Evolutionary conservation across 2,888 invertebrate species (phyloP), one percentile per base, ranked within the genome.

Genomic region (Rhyacophila evoluta): DNA sequence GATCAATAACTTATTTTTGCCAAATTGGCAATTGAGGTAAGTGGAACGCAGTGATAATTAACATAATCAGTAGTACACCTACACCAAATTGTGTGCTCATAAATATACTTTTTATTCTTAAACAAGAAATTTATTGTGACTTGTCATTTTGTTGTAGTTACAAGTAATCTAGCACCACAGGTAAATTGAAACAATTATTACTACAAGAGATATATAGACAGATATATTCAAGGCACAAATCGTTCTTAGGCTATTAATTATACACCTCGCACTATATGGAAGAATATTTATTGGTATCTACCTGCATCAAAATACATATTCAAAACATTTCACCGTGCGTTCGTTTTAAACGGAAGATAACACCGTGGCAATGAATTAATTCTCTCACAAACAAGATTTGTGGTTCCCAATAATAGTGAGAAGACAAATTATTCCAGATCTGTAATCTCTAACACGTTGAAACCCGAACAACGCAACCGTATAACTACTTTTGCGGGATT

Each of bases 381-480:
- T 55, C 55, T 55, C 25, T 19, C 55, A 25, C 55, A 55, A 55
- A 55, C 55, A 19, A 55, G 55, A 55, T 55, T 55, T 55, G 55
- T 55, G 55, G 55, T 25, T 55, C 25, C 25, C 55, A 55, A 55
- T 55, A 55, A 25, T 55, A 55, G 55, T 55, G 25, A 55, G 55
- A 55, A 19, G 55, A 55, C 19, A 55, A 55, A 55, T 55, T 55
- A 55, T 55, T 55, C 55, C 10, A 55, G 55, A 55, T 25, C 55
- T 55, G 55, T 55, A 55, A 55, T 55, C 55, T 55, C 19, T 55
- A 55, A 55, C 55, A 19, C 55, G 55, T 55, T 19, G 55, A 55
- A 55, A 19, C 25, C 55, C 55, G 55, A 55, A 55, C 55, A 55
- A 55, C 10, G 55, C 15, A 2, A 55, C 19, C 29, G 5, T 1